Percentiles rank a stretch among this genome's conserved stretches.
phyloP scores from a whole-genome alignment of 2,888 invertebrate genomes.

The Pristionchus mayeri region DNA sequence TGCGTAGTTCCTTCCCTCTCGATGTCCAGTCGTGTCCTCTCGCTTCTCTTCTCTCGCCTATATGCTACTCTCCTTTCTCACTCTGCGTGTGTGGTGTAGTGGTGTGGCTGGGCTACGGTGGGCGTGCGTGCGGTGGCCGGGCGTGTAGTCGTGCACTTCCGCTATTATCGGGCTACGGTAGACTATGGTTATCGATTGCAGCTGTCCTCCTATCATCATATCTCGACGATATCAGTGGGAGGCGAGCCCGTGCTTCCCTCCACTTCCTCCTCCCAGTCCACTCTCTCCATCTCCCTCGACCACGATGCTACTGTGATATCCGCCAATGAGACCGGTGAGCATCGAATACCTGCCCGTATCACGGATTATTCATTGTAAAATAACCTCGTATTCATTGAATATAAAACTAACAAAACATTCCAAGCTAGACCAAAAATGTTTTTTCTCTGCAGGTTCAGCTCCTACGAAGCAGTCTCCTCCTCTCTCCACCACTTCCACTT shows the following conservation, averaged over 20 bases:
- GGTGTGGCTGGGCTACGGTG: constrained; percentile 33
- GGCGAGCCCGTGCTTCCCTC: constrained; percentile 47
- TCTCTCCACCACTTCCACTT: constrained; percentile 39
- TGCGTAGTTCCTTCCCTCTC: constrained; percentile 13
- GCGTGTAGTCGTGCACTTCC: not conserved
- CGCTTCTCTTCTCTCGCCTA: not conserved
- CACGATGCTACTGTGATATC: constrained; percentile 12
- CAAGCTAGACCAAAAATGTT: too few relatives aligned
- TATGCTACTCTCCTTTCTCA: constrained; percentile 13
- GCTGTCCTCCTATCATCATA: constrained; percentile 51
- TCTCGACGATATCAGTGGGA: constrained; percentile 56
- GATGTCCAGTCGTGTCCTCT: not conserved
- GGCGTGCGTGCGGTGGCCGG: not conserved
- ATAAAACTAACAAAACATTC: too few relatives aligned
- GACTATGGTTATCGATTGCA: not conserved
- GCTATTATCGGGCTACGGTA: not conserved
- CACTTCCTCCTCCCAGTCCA: constrained; percentile 40
- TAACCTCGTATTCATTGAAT: too few relatives aligned
- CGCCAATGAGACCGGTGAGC: constrained; percentile 6
- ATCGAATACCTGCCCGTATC: too few relatives aligned
- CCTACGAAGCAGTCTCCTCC: constrained; percentile 37
- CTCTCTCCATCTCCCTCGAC: constrained; percentile 44
- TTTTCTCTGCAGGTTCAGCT: not conserved
- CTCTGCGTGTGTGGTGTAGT: constrained; percentile 32
- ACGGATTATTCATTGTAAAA: too few relatives aligned